Base-by-base conservation (phyloP, 2,113 vertebrate genomes). In the Loxodonta africana region DNA sequence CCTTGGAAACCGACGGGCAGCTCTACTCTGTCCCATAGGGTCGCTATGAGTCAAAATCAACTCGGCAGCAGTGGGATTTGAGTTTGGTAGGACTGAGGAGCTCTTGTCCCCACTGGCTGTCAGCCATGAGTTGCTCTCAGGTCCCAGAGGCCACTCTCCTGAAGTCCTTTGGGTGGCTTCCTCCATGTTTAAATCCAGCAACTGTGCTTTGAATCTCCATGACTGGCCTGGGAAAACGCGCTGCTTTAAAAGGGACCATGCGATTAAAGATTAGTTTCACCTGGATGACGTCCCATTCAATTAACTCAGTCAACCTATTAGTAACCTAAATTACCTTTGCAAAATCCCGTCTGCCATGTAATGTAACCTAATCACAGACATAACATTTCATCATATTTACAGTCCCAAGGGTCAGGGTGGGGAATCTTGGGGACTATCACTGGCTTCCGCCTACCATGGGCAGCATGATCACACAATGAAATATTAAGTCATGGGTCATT, bases 181-280 rank as follows among this genome's bases (percentile, higher is more conserved):
- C 48, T 90, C 26, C n/a, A 48, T 26, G 12, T 44, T 91, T 25
- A 91, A 48, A 51, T 33, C 8, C 81, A 41, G 25, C 10, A 63
- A n/a, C 73, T 8, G 46, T 44, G 62, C 53, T 92, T 83, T 93
- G 48, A 60, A 65, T 57, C 41, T 85, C 65, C 60, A 33, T 33
- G 67, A 90, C 5, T 14, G 63, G 41, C 25, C 80, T 73, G 23
- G 73, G 41, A 95, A 60, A 93, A 73, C 2, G 7, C 23, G 28
- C 15, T 44, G 18, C 8, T 78, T 89, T 78, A 69, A 86, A 91
- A 94, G 41, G 14, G 20, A 7, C 8, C 4, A 0, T 4, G 26
- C 69, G 62, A 95, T 96, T 88, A 88, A n/a, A 71, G 37, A 51
- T 95, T 85, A 80, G 74, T 14, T n/a, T 48, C 48, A 67, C 57